Evolutionary conservation across 2,888 invertebrate genomes (phyloP), one percentile per base, ranked within the genome.

Genomic region (Ophion costatus): DNA sequence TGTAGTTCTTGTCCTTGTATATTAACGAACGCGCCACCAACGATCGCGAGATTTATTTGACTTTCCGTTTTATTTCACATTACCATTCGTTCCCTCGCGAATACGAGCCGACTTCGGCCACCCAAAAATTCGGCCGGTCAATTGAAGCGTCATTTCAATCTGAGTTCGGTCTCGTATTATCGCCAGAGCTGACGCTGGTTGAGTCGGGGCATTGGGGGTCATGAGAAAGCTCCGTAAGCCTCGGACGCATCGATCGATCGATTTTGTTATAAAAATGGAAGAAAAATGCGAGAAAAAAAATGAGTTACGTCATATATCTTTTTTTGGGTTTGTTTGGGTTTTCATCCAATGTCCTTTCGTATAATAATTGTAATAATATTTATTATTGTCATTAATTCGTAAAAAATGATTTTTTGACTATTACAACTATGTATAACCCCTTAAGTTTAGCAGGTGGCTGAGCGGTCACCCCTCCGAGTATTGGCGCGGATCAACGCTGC

Each of bases 11-110:
- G 51, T 11, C 3, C 51, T 0, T 51, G 17, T 51, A 51, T 51
- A 17, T 51, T 17, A 51, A 51, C 51, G 51, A 51, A 17, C 17
- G 11, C 51, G 51, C 14, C 17, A 51, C 2, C 51, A 51, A 24
- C 22, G 61, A 61, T 20, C 20, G 22, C 22, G 61, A 22, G 61
- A 61, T 61, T 61, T 20, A 51, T 51, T 51, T 61, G 61, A 61
- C 20, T 61, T 24, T 22, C 11, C 61, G 61, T 61, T 61, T 22
- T 61, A 22, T 22, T 51, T 51, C 51, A 51, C 51, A 17, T 17
- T 51, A 14, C 17, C 4, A 17, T 51, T 51, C 51, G 51, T 51
- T 51, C 51, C 51, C 51, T 17, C 51, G 14, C 51, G 51, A 14
- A 51, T 51, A 51, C 51, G 51, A 51, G 51, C 51, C 17, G 51